These are phyloP conservation scores for Gopherus evgoodei DNA, from an alignment of 2,113 vertebrate genomes.

Conservation along the genomic window DNA sequence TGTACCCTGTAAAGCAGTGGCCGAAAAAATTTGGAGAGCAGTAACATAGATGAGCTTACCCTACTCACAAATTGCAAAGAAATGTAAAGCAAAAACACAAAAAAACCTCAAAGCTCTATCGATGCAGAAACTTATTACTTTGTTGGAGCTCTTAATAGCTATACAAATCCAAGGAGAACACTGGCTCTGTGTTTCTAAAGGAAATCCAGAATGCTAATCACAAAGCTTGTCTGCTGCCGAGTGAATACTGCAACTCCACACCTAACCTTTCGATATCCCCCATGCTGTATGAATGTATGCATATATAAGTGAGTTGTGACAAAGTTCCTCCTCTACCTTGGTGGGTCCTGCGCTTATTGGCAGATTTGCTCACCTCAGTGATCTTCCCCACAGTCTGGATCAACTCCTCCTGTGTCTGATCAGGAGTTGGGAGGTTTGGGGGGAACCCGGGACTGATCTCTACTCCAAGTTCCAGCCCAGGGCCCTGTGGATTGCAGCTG, in stretches of 20 bases:
- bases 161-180: constrained; percentile 46
- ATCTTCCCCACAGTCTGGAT: too few species aligned
- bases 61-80: not conserved
- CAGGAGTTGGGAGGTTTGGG: too few species aligned
- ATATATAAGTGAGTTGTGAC: not conserved
- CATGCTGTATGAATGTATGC: not conserved
- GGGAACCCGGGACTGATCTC: too few species aligned
- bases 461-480: too few species aligned
- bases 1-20: not conserved
- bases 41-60: not conserved
- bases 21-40: not conserved
- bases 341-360: too few species aligned
- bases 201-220: constrained; percentile 38
- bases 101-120: not conserved
- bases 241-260: constrained; percentile 6
- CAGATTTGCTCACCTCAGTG: too few species aligned
- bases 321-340: too few species aligned
- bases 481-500: too few species aligned
- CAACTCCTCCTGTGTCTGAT: too few species aligned
- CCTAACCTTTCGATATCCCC: constrained; percentile 30
- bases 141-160: constrained; percentile 30
- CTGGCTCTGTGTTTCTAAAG: constrained; percentile 54
- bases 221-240: constrained; percentile 6
- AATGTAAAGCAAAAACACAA: not conserved
- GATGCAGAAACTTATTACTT: constrained; percentile 6